phyloP scores from a whole-genome alignment of 2,113 vertebrate species.

The Pangasianodon gigas region DNA sequence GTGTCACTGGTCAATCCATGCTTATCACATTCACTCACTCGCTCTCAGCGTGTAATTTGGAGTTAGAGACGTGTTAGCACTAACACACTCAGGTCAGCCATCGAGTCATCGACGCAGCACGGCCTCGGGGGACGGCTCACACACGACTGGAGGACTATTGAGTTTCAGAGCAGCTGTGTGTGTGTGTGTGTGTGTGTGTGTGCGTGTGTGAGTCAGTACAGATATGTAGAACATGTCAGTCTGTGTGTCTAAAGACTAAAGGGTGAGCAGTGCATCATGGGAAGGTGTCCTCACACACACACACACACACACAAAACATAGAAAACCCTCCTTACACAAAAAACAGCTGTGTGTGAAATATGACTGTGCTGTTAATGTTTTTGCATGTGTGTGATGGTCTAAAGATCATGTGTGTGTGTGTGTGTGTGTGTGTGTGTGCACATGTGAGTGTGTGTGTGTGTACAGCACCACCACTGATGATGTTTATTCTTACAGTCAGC shows the following conservation, averaged over 20 bases:
- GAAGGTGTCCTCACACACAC: constrained; percentile 1
- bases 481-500: constrained; percentile 73
- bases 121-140: constrained; percentile 64
- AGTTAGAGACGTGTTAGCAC: constrained; percentile 79
- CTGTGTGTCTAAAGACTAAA: constrained; percentile 44
- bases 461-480: constrained; percentile 62
- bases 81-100: constrained; percentile 72
- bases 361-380: not conserved
- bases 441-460: too few relatives aligned
- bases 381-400: constrained; percentile 68
- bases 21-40: constrained; percentile 75
- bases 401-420: constrained; percentile 42
- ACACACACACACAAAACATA: not conserved
- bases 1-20: constrained; percentile 76
- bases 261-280: constrained; percentile 57
- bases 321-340: not conserved
- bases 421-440: not conserved
- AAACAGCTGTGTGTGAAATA: constrained; percentile 1
- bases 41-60: constrained; percentile 77
- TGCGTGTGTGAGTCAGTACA: constrained; percentile 18
- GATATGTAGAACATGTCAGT: not conserved
- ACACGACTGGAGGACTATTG: constrained; percentile 62
- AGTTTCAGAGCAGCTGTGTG: constrained; percentile 64
- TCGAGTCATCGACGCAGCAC: constrained; percentile 69
- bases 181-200: constrained; percentile 55